phyloP scores from a whole-genome alignment of 2,888 invertebrate genomes.

The Cosmopolites sordidus region DNA sequence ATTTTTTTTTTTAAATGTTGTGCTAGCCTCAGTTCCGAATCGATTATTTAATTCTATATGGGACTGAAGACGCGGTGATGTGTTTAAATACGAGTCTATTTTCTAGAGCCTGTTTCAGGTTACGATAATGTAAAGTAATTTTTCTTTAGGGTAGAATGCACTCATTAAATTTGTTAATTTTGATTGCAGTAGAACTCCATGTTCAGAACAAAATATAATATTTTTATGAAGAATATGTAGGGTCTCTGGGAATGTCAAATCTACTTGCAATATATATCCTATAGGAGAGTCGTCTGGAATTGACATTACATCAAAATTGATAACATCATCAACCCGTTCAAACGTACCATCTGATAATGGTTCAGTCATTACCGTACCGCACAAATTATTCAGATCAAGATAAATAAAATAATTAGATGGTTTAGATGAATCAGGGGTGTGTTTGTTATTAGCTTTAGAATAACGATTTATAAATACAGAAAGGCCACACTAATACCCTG shows the following conservation, averaged over 20 bases:
- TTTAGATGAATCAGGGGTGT: slow-evolving; percentile 11
- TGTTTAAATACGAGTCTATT: too few species aligned
- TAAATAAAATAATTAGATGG: slow-evolving; percentile 30
- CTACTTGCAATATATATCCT: slow-evolving; percentile 43
- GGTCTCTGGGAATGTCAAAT: slow-evolving; percentile 43
- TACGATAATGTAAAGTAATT: too few species aligned
- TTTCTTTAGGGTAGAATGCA: too few species aligned
- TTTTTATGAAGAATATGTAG: slow-evolving; percentile 39
- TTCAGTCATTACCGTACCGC: slow-evolving; percentile 32
- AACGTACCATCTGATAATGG: slow-evolving; percentile 31
- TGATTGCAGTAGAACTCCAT: too few species aligned
- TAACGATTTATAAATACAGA: too few species aligned
- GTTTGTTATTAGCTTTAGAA: not conserved
- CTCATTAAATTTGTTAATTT: too few species aligned
- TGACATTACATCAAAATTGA: slow-evolving; percentile 18
- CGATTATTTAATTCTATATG: too few species aligned
- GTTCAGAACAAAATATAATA: slow-evolving; percentile 32
- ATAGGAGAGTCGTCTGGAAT: slow-evolving; percentile 20
- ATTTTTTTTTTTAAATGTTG: too few species aligned
- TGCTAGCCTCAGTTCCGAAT: too few species aligned
- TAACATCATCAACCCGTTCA: slow-evolving; percentile 13
- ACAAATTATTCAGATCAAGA: slow-evolving; percentile 31
- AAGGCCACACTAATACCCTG: not conserved
- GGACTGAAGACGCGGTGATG: too few species aligned
- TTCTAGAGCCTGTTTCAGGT: too few species aligned